phyloP scores from a whole-genome alignment of 2,113 vertebrate genomes.

The Varanus salvator region DNA sequence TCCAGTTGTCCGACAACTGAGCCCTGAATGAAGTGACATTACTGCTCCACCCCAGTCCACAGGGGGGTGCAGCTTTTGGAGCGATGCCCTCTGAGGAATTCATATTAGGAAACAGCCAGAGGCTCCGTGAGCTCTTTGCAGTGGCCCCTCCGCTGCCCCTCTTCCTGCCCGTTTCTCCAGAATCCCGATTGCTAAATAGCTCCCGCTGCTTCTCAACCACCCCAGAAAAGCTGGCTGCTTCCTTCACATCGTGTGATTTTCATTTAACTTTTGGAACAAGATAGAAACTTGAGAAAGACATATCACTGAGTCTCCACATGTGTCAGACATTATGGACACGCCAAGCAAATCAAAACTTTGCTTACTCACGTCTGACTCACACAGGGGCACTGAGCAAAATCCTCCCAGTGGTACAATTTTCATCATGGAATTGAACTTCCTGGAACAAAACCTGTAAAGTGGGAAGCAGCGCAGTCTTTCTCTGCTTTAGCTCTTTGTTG shows the following conservation, averaged over 20 bases:
- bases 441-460: no score
- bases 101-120: not conserved
- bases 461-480: not conserved
- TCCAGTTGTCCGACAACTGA: not conserved
- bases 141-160: not conserved
- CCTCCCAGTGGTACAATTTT: not conserved
- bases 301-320: not conserved
- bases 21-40: not conserved
- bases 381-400: not conserved
- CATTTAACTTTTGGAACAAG: not conserved
- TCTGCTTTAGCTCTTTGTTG: not conserved
- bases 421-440: not conserved
- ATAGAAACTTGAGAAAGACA: not conserved
- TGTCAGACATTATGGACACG: not conserved
- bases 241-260: not conserved
- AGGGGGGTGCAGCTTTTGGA: not conserved
- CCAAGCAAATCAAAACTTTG: not conserved
- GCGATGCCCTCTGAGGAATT: not conserved
- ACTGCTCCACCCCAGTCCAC: not conserved
- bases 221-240: not conserved
- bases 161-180: not conserved
- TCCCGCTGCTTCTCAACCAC: not conserved
- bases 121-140: not conserved
- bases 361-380: constrained; percentile 12
- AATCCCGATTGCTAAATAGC: no score